These are phyloP conservation scores for Apotomis capreana DNA, from an alignment of 2,888 invertebrate species.

Conservation along the genomic window DNA sequence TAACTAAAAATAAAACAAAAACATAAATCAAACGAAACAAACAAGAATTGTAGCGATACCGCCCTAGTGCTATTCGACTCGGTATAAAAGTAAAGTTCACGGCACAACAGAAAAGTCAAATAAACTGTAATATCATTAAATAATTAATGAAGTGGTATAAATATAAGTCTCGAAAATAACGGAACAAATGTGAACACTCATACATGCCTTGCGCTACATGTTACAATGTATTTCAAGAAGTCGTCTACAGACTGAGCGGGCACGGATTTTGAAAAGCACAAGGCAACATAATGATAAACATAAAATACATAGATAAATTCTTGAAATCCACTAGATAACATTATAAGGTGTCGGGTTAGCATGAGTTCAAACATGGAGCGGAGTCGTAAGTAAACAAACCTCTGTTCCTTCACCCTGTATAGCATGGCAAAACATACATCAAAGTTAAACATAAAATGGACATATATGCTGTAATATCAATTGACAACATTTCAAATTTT, in stretches of 20 bases:
- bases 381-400: slow-evolving; percentile 74
- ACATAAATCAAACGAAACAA: slow-evolving; percentile 64
- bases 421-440: slow-evolving; percentile 79
- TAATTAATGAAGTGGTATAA: slow-evolving; percentile 26
- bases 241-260: slow-evolving; percentile 19
- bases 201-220: slow-evolving; percentile 59
- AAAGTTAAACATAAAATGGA: slow-evolving; percentile 64
- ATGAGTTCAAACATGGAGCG: slow-evolving; percentile 49
- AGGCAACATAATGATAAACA: slow-evolving; percentile 35
- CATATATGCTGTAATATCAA: slow-evolving; percentile 52
- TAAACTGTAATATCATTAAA: not conserved
- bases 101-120: not conserved
- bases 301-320: slow-evolving; percentile 46
- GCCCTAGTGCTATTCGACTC: slow-evolving; percentile 2
- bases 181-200: slow-evolving; percentile 51
- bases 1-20: slow-evolving; percentile 73
- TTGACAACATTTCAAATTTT: not conserved
- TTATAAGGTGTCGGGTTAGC: slow-evolving; percentile 33
- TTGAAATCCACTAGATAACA: slow-evolving; percentile 57
- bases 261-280: slow-evolving; percentile 9
- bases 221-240: slow-evolving; percentile 61
- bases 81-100: not conserved
- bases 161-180: slow-evolving; percentile 27
- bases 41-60: slow-evolving; percentile 41
- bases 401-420: slow-evolving; percentile 79